Evolutionary conservation across 1,140 invertebrate species (phyloP), one percentile per base, ranked within the genome.

Genomic region (Drosophila baimaii): DNA sequence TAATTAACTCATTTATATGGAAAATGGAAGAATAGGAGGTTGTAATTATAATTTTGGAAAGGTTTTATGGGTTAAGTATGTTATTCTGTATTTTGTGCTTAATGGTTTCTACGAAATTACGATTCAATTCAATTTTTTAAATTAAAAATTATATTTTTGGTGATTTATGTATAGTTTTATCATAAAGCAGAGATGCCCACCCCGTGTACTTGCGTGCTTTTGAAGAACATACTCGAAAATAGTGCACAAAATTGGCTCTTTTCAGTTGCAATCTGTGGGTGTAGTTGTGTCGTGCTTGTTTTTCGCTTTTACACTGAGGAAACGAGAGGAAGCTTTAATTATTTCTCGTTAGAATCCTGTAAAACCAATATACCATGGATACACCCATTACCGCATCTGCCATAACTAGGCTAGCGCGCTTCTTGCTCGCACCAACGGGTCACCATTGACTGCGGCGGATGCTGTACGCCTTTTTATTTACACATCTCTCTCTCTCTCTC

Each of bases 391-490:
- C 3, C 25, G 29, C 44, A 52, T 63, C 62, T 70, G 64, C 35
- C 6, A 43, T 72, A 58, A 72, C 55, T 71, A 51, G 68, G 70
- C 70, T 72, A 70, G 43, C 35, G 21, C 54, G 57, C 21, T 17
- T 74, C 23, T 56, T 58, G 27, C 39, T 61, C 52, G 49, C 37
- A 27, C 39, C 69, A 43, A 51, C 35, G 13, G 39, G 41, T 33
- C 44, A 27, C 29, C 55, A 39, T 59, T 73, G 56, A 35, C 56
- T 57, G 46, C 80, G 61, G 46, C 80, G 80, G 80, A 83, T 82
- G 80, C 80, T 82, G 79, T 54, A 41, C 58, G 71, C 70, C 59
- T 59, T 61, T 47, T 83, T 79, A 64, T 82, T 82, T 79, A 83
- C 80, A 83, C 63, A 49, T 79, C 56, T 39, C 76, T 62, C 56